These are phyloP conservation scores for Gopherus flavomarginatus DNA, from an alignment of 2,113 vertebrate species.

Conservation along the genomic window DNA sequence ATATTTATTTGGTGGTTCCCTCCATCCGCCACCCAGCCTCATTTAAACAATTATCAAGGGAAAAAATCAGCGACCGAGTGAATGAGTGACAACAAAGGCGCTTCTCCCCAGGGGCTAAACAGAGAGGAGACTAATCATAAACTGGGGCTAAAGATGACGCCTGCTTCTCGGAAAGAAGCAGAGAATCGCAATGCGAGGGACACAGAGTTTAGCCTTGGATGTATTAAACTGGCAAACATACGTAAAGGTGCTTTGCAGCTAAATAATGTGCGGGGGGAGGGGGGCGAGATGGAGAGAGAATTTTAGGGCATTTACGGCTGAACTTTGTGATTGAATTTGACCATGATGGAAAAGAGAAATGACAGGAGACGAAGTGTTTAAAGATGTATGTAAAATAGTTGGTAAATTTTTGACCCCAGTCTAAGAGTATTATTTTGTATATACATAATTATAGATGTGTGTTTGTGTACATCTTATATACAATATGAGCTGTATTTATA, in stretches of 20 bases:
- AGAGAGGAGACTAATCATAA: not conserved
- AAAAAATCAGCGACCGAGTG: not conserved
- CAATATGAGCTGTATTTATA: too few relatives aligned
- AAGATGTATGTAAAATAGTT: not conserved
- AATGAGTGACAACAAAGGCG: not conserved
- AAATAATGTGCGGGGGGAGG: not conserved
- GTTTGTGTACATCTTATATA: too few relatives aligned
- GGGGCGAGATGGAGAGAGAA: not conserved
- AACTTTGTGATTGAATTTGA: not conserved
- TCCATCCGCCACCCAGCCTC: not conserved
- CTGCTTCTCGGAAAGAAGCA: not conserved
- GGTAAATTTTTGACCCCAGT: too few relatives aligned
- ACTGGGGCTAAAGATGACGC: not conserved
- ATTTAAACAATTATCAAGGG: not conserved
- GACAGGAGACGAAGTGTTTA: not conserved
- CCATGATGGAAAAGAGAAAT: not conserved
- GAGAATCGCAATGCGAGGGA: not conserved
- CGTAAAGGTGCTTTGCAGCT: not conserved
- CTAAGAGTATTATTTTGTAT: too few relatives aligned
- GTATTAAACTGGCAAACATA: not conserved
- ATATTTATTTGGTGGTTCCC: not conserved
- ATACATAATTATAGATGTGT: too few relatives aligned
- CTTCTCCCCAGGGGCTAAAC: not conserved
- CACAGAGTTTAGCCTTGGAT: not conserved
- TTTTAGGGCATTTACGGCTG: not conserved